A percentile compares a stretch with the other conserved stretches of the same genome.
phyloP scores from a whole-genome alignment of 2,888 invertebrate species.

The Agrochola litura region DNA sequence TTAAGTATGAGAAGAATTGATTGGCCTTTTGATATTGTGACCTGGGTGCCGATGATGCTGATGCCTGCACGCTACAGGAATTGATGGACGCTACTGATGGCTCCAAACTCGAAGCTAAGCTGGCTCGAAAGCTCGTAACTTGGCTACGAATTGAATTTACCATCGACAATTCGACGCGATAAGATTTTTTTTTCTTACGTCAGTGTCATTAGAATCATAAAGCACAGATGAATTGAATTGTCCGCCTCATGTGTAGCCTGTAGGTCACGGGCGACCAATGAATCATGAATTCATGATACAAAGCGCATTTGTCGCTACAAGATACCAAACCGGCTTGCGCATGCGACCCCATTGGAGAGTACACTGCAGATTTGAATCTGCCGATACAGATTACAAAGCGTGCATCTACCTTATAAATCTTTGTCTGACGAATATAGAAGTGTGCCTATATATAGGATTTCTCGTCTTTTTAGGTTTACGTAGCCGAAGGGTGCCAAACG shows the following conservation, averaged over 20 bases:
- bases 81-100: background rate
- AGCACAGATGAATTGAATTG: constrained; percentile 13
- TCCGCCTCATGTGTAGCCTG: constrained; percentile 8
- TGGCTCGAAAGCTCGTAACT: background rate
- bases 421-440: background rate
- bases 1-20: too few relatives aligned
- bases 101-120: background rate
- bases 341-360: constrained; percentile 7
- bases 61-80: background rate
- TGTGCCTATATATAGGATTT: background rate
- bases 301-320: background rate
- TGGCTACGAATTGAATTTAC: background rate
- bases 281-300: constrained; percentile 28
- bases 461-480: background rate
- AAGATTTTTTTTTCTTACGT: background rate
- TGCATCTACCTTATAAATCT: constrained; percentile 26
- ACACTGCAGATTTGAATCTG: constrained; percentile 38
- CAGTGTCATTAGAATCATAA: constrained; percentile 15
- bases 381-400: constrained; percentile 39
- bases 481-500: too few relatives aligned
- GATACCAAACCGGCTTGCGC: constrained; percentile 31
- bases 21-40: background rate
- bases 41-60: background rate
- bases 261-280: constrained; percentile 33
- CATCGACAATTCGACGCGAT: background rate